phyloP scores from a whole-genome alignment of 2,888 invertebrate species.

The Galeruca laticollis region DNA sequence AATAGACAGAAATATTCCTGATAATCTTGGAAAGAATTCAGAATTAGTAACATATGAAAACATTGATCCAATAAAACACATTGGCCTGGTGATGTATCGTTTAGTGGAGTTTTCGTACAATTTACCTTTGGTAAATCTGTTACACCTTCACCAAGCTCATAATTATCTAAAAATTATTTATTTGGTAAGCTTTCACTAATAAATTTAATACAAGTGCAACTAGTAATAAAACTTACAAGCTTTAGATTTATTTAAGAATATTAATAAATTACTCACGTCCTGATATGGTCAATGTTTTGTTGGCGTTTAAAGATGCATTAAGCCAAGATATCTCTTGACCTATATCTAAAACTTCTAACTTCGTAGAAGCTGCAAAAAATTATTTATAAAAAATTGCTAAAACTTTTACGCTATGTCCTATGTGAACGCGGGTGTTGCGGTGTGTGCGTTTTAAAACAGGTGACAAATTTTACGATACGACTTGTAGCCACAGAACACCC shows the following conservation, averaged over 20 bases:
- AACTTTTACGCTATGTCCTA: background rate
- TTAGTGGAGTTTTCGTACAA: slow-evolving; percentile 21
- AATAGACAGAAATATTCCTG: slow-evolving; percentile 27
- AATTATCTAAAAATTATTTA: slow-evolving; percentile 10
- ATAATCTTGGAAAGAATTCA: slow-evolving; percentile 24
- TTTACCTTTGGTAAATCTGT: background rate
- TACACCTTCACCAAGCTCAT: slow-evolving; percentile 20
- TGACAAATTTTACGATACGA: no score
- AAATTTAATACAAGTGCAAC: background rate
- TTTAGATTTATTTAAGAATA: background rate
- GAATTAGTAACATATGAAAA: background rate
- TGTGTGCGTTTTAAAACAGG: no score
- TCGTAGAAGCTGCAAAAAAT: background rate
- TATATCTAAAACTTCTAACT: background rate
- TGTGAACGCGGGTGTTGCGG: no score
- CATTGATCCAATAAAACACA: slow-evolving; percentile 27
- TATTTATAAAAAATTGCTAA: background rate
- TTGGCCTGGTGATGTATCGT: slow-evolving; percentile 5
- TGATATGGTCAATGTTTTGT: slow-evolving; percentile 1
- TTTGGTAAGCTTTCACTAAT: background rate
- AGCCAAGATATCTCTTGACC: background rate
- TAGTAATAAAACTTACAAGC: background rate
- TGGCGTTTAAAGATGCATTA: background rate
- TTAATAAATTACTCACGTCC: slow-evolving; percentile 4
- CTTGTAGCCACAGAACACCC: no score